Conservation (phyloP, 53 echinoderm and acorn worm species). For the Holothuria leucospilota region DNA sequence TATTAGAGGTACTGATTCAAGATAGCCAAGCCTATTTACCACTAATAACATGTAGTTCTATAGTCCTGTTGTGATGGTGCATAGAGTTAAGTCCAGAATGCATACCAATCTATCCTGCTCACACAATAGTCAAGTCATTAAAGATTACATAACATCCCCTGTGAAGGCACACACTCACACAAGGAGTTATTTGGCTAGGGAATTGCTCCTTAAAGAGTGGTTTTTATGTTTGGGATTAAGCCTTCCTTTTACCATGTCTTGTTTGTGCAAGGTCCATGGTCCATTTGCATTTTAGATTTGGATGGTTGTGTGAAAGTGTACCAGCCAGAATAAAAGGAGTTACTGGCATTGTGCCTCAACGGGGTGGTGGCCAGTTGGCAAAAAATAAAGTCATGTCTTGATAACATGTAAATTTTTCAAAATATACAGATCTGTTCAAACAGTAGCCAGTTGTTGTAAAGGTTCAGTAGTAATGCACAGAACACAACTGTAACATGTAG, state of each 20-base stretch:
- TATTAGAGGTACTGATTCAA: no score
- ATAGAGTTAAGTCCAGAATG: not conserved
- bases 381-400: no score
- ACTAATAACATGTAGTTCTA: slow-evolving; percentile 20
- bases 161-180: slow-evolving; percentile 37
- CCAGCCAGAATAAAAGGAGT: not conserved
- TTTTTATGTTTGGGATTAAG: slow-evolving; percentile 37
- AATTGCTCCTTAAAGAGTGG: slow-evolving; percentile 22
- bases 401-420: no score
- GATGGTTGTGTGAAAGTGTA: slow-evolving; percentile 46
- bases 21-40: slow-evolving; percentile 22
- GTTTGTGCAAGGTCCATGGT: slow-evolving; percentile 21
- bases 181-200: slow-evolving; percentile 38
- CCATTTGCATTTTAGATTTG: slow-evolving; percentile 45
- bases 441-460: no score
- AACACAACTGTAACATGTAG: no score
- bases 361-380: no score
- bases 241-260: slow-evolving; percentile 26
- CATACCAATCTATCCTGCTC: not conserved
- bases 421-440: no score
- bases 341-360: no score
- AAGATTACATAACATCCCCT: slow-evolving; percentile 40
- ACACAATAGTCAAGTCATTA: slow-evolving; percentile 36
- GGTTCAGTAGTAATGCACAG: no score
- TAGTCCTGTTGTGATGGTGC: not conserved